Percentiles rank a stretch among this genome's conserved stretches.
Evolutionary conservation across 2,113 vertebrate genomes (phyloP).

Genomic region (Gopherus flavomarginatus): DNA sequence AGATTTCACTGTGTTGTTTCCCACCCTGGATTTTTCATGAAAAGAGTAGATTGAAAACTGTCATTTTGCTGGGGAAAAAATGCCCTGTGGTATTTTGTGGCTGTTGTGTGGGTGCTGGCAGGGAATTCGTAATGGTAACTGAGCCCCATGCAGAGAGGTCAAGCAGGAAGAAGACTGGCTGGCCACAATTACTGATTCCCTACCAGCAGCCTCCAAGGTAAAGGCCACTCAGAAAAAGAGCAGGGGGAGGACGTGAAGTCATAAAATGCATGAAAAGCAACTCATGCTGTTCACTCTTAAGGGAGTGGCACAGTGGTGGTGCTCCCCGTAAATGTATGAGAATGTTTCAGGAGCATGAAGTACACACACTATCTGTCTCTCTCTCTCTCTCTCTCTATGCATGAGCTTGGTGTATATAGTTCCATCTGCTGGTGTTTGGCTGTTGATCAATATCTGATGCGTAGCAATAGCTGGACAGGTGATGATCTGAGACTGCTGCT

Average conservation of each 20-base stretch:
- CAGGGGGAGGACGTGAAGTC: background rate
- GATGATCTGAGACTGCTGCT: background rate
- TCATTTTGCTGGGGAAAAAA: background rate
- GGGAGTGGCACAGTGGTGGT: background rate
- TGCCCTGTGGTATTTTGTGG: background rate
- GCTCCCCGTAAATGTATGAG: background rate
- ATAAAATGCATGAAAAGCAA: background rate
- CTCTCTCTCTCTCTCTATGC: background rate
- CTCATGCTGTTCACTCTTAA: background rate
- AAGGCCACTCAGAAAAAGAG: background rate
- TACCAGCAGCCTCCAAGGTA: background rate
- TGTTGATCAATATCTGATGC: background rate
- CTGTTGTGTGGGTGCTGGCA: background rate
- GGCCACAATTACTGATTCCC: background rate
- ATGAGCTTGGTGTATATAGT: background rate
- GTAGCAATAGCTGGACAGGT: background rate
- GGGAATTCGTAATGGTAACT: background rate
- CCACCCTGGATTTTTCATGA: background rate
- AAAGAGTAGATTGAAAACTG: background rate
- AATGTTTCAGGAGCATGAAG: background rate
- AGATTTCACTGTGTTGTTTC: slow-evolving; percentile 40
- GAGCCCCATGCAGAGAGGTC: background rate
- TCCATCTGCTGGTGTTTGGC: background rate
- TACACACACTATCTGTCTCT: background rate
- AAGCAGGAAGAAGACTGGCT: background rate